Conservation (phyloP, 1,140 invertebrate genomes). For the Nymphalis io region DNA sequence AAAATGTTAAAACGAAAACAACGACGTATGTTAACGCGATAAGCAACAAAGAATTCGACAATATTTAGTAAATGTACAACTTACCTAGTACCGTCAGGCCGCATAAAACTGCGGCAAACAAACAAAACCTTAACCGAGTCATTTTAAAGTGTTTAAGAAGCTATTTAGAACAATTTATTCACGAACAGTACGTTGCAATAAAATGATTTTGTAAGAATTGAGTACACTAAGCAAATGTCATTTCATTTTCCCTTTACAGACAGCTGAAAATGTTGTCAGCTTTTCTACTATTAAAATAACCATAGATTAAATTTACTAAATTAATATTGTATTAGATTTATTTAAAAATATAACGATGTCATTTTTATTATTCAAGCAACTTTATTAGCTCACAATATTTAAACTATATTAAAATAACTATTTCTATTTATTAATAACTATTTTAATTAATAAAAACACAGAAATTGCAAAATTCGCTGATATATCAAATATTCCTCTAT, state of each 20-base stretch:
- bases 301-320: neutral
- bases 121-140: slow-evolving; percentile 57
- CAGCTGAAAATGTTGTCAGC: slow-evolving; percentile 53
- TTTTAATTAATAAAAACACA: no score
- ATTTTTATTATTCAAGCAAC: no score
- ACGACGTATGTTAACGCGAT: slow-evolving; percentile 45
- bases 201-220: slow-evolving; percentile 43
- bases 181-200: slow-evolving; percentile 55
- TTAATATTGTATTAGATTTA: no score
- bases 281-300: slow-evolving; percentile 4
- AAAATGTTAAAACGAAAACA: slow-evolving; percentile 34
- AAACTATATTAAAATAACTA: no score
- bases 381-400: no score
- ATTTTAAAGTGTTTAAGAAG: slow-evolving; percentile 49
- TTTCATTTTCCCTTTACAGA: slow-evolving; percentile 34
- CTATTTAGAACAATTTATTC: slow-evolving; percentile 37
- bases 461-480: no score
- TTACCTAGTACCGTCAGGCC: slow-evolving; percentile 61
- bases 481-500: no score
- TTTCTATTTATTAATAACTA: no score
- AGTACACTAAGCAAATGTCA: slow-evolving; percentile 43
- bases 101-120: slow-evolving; percentile 56
- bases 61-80: slow-evolving; percentile 45
- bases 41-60: slow-evolving; percentile 67
- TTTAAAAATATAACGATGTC: no score